A percentile compares a stretch with the other conserved stretches of the same genome.
Conservation (phyloP, 2,113 vertebrate genomes). For the Cathartes aura region DNA sequence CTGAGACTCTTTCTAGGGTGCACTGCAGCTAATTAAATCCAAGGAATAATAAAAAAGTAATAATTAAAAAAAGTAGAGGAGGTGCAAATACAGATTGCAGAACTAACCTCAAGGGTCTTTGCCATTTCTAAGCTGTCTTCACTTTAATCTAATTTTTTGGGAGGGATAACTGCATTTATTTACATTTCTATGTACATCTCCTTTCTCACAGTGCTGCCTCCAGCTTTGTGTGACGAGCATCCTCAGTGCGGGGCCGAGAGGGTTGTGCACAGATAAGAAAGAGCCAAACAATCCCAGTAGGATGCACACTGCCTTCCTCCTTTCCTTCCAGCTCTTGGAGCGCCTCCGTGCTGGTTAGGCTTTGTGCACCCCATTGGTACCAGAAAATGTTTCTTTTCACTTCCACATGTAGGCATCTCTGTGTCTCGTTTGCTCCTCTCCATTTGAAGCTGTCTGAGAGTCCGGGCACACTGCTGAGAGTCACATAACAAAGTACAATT, state of each 20-base stretch:
- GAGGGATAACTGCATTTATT: background rate
- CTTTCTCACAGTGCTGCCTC: background rate
- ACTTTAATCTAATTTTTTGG: background rate
- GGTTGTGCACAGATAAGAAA: background rate
- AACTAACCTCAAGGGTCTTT: slow-evolving; percentile 27
- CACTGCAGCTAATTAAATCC: slow-evolving; percentile 59
- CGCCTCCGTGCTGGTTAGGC: background rate
- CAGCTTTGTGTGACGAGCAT: background rate
- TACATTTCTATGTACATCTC: background rate
- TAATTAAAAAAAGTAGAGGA: background rate
- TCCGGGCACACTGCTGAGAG: background rate
- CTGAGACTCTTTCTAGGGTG: slow-evolving; percentile 18
- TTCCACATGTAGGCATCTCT: background rate
- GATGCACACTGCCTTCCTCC: background rate
- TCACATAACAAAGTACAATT: background rate
- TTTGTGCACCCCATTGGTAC: background rate
- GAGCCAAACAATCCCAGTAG: background rate
- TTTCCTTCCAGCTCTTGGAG: background rate
- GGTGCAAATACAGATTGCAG: background rate
- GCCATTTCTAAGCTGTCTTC: slow-evolving; percentile 25
- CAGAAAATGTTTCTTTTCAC: background rate
- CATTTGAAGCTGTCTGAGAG: background rate
- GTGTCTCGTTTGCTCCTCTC: background rate
- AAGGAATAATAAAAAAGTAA: background rate
- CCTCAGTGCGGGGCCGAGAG: background rate